These are phyloP conservation scores for Notarius lentiginosus DNA, from an alignment of 2,113 vertebrate genomes.

Conservation along the genomic window DNA sequence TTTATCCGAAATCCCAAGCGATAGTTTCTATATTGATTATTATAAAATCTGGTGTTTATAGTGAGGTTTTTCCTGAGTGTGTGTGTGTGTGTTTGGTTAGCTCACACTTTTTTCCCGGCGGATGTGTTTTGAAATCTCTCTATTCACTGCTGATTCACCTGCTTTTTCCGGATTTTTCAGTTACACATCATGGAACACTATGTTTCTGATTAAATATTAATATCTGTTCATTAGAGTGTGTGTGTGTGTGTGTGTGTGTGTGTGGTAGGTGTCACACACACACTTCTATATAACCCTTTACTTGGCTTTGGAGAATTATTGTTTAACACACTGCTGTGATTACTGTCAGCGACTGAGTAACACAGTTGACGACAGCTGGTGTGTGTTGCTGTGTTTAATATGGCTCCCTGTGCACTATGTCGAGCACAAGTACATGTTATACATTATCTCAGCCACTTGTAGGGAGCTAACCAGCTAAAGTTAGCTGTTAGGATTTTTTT, in stretches of 20 bases:
- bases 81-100: not conserved
- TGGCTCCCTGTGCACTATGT: not conserved
- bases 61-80: not conserved
- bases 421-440: not conserved
- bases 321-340: conserved; percentile 39
- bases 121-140: conserved; percentile 57
- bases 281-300: conserved; percentile 33
- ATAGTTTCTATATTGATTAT: not conserved
- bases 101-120: not conserved
- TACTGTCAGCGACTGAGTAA: conserved; percentile 52
- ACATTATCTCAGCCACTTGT: not conserved
- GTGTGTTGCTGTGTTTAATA: not conserved
- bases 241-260: conserved; percentile 11
- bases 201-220: conserved; percentile 63
- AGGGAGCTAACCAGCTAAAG: not conserved
- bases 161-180: conserved; percentile 42
- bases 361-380: not conserved
- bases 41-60: not conserved
- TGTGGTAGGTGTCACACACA: conserved; percentile 21
- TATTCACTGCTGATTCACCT: conserved; percentile 67
- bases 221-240: not conserved
- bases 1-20: too few species aligned
- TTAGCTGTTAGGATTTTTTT: not conserved
- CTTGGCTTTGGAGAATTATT: conserved; percentile 33
- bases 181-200: conserved; percentile 30